phyloP scores from a whole-genome alignment of 2,888 invertebrate species.

The Elegia similella region DNA sequence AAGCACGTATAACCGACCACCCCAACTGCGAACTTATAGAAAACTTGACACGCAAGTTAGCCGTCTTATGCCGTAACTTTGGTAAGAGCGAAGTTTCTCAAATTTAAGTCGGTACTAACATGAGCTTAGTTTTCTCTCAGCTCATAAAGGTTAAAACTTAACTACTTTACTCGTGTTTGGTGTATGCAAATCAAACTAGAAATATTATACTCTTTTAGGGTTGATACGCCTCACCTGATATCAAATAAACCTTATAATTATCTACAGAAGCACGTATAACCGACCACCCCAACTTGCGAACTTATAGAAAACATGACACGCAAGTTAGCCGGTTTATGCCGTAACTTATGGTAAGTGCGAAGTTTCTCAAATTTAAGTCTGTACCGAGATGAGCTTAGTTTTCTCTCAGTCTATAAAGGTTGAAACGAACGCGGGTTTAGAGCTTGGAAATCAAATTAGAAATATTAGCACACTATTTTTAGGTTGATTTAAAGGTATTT shows the following conservation, averaged over 20 bases:
- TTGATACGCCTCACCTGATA: too few relatives aligned
- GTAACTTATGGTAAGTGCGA: constrained; percentile 25
- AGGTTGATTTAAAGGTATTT: too few relatives aligned
- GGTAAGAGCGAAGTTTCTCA: constrained; percentile 19
- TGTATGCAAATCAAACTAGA: neutral
- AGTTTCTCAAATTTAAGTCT: constrained; percentile 17
- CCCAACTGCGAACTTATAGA: constrained; percentile 21
- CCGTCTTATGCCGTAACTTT: constrained; percentile 27
- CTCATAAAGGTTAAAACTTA: constrained; percentile 15
- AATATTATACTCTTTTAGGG: neutral
- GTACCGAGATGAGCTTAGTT: constrained; percentile 15
- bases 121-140: constrained; percentile 18
- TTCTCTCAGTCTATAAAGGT: constrained; percentile 17
- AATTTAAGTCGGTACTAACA: constrained; percentile 12
- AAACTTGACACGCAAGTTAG: constrained; percentile 24
- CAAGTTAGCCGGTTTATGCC: constrained; percentile 24
- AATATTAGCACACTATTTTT: neutral
- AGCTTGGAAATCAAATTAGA: neutral
- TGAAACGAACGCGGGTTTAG: neutral
- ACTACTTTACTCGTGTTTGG: neutral
- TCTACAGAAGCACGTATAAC: constrained; percentile 22
- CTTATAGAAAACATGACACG: constrained; percentile 23
- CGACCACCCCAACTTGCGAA: constrained; percentile 20
- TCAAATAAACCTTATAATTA: neutral
- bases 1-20: constrained; percentile 16